Base-by-base conservation (phyloP, 2,888 invertebrate species). In the Dicycla oo region DNA sequence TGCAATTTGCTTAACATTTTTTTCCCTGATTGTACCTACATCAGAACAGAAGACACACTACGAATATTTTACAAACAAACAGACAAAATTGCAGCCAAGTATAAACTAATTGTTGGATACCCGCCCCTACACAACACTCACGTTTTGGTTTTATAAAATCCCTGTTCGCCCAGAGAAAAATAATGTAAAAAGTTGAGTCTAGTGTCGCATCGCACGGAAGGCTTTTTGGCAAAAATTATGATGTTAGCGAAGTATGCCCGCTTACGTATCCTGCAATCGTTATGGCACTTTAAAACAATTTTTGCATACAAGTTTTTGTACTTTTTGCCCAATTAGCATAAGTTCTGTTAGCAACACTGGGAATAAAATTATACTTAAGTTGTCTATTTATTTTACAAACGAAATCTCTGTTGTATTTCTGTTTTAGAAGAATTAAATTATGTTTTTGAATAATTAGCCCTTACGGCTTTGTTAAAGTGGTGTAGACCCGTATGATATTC, bases 291-390 rank as follows among this genome's bases (percentile, higher is more conserved):
- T 79, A 86, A 86, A 85, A 72, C 75, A 78, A 80, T 86, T 81
- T 83, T 76, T 78, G 69, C 83, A 69, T 69, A 75, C 76, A 78
- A 82, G 57, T 75, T 79, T 82, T 80, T 80, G 72, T 68, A 69
- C 34, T 65, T 68, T 84, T 83, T 74, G 57, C 75, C 34, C 60
- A 82, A 88, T 88, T 88, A 86, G 84, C 88, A 88, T 87, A 87
- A 85, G 80, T 71, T 75, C 81, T 78, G 79, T 65, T 81, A 74
- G 74, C 61, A 78, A 71, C 78, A 73, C 75, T 60, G 20, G 54
- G 73, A 75, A 83, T 69, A 73, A 80, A 83, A 80, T 34, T 67
- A 67, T 53, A 64, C 67, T 69, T 73, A 72, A 69, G 64, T 68
- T 40, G 65, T 60, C 58, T 57, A 60, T 67, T 75, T 81, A 60